Conservation (phyloP, 2,113 vertebrate species). For the Dromaius novaehollandiae region DNA sequence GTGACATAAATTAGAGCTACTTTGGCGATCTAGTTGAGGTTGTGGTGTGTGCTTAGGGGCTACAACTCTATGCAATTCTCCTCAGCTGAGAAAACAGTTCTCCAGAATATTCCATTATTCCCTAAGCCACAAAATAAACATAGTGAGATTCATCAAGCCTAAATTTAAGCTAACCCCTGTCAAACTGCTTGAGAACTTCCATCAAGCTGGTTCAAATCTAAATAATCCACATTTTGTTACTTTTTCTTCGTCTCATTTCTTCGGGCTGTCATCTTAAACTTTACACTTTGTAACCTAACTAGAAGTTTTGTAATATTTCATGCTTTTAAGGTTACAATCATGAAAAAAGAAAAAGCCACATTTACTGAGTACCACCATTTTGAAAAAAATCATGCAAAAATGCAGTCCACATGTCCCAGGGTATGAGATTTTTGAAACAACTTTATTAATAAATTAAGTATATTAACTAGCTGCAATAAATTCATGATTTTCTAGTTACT, state of each 20-base stretch:
- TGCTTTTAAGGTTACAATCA: not conserved
- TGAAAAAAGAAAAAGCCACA: not conserved
- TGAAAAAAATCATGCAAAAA: not conserved
- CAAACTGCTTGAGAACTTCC: not conserved
- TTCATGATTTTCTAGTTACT: not conserved
- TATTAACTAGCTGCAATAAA: not conserved
- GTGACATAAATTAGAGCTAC: not conserved
- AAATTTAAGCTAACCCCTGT: not conserved
- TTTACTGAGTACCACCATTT: not conserved
- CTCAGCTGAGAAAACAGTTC: not conserved
- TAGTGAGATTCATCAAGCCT: not conserved
- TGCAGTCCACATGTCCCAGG: not conserved
- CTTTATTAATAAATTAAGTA: not conserved
- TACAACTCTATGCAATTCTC: not conserved
- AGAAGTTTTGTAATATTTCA: not conserved
- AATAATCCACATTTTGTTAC: not conserved
- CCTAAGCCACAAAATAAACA: not conserved
- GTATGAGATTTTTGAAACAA: not conserved
- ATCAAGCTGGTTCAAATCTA: not conserved
- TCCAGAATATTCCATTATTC: not conserved
- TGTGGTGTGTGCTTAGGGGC: not conserved
- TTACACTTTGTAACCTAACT: not conserved
- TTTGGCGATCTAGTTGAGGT: not conserved
- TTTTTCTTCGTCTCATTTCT: not conserved
- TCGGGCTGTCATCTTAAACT: not conserved